phyloP scores from a whole-genome alignment of 2,113 vertebrate genomes.

The Ceyx margarethae region DNA sequence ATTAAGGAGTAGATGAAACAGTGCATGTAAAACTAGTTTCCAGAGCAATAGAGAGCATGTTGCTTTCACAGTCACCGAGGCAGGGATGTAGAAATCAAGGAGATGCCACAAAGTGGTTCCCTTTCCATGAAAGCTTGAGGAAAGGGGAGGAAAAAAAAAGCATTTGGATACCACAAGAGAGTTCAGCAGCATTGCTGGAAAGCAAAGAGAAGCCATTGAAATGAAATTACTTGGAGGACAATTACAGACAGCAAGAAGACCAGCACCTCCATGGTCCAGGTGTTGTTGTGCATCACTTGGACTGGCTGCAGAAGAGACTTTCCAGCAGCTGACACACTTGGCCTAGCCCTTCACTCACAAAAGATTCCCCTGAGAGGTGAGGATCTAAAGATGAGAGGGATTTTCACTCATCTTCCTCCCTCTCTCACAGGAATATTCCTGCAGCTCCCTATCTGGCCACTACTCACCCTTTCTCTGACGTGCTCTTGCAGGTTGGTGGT shows the following conservation, averaged over 20 bases:
- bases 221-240: neutral
- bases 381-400: neutral
- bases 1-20: conserved; percentile 65
- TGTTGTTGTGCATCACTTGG: neutral
- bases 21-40: conserved; percentile 31
- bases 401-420: neutral
- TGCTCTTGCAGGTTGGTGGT: neutral
- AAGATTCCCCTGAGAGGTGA: neutral
- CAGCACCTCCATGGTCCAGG: neutral
- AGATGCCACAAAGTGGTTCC: neutral
- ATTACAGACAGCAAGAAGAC: neutral
- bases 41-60: conserved; percentile 23
- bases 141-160: neutral
- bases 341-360: neutral
- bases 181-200: neutral
- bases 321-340: neutral
- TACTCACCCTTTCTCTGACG: neutral
- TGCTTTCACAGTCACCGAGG: neutral
- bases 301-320: neutral
- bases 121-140: neutral
- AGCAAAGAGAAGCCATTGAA: neutral
- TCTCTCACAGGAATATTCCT: neutral
- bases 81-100: neutral
- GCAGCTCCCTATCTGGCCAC: neutral
- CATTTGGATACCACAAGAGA: neutral